Evolutionary conservation across 2,113 vertebrate species (phyloP).

Genomic region (Caranx melampygus): DNA sequence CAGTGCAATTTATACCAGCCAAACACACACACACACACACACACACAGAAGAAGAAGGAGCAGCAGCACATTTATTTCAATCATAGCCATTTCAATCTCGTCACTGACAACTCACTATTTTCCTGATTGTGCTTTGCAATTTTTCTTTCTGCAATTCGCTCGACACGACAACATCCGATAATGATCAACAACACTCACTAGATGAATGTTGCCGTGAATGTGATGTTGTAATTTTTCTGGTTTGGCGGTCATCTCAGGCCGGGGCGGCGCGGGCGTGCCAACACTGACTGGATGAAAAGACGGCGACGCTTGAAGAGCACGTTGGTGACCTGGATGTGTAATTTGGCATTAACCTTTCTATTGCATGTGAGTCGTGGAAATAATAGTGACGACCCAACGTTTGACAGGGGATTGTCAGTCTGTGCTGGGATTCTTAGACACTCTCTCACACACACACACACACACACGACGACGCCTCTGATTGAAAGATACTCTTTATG

Average conservation of each 20-base stretch:
- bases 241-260: neutral
- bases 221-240: constrained; percentile 8
- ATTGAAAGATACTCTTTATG: constrained; percentile 55
- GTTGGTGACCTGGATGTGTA: constrained; percentile 41
- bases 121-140: constrained; percentile 19
- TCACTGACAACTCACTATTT: constrained; percentile 17
- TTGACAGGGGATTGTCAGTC: constrained; percentile 34
- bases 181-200: neutral
- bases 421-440: neutral
- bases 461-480: constrained; percentile 34
- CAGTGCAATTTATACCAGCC: neutral
- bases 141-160: constrained; percentile 19
- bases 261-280: neutral
- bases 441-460: constrained; percentile 30
- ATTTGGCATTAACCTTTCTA: constrained; percentile 44
- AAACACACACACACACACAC: neutral
- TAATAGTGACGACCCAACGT: constrained; percentile 22
- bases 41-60: neutral
- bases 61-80: constrained; percentile 16
- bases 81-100: constrained; percentile 18
- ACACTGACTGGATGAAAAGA: constrained; percentile 11
- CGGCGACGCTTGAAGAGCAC: neutral
- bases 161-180: neutral
- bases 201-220: constrained; percentile 1
- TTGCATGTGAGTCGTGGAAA: constrained; percentile 30